Evolutionary conservation across 2,888 invertebrate species (phyloP), one percentile per base, ranked within the genome.

Genomic region (Macrosiphum euphorbiae): DNA sequence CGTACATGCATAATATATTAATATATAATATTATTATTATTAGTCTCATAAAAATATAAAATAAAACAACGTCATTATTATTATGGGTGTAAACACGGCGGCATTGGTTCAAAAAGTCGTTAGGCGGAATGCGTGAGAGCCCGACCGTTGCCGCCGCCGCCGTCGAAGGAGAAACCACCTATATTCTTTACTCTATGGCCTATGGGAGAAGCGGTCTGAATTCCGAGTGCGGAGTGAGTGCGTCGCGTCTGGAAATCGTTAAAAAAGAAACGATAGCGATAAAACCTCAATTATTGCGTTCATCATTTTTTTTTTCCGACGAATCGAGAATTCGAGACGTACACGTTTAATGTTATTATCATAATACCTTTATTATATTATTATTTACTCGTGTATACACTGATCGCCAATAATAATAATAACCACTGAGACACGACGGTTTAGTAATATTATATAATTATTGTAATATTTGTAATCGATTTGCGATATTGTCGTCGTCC

Each of bases 81-180:
- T 35, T 35, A 78, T 78, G 8, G 78, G 78, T 35, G 78, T 78
- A 78, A 35, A 78, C 55, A 26, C 24, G 24, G 55, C 67, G 35
- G 35, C 35, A 78, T 20, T 24, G 78, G 7, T 35, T 78, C 8
- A 35, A 78, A n/a, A 67, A 35, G 78, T 78, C 78, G 35, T 78
- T 78, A 8, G 78, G 78, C 78, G 78, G 78, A 78, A 78, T 35
- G 78, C 78, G 78, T 78, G 78, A 78, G 78, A 78, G 78, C 35
- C 78, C 78, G 78, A 78, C 35, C 35, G 35, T 20, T 20, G 20
- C n/a, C n/a, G 44, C 78, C 35, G 35, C 35, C 35, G 20, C 78
- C 7, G 35, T 2, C 35, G 78, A 20, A 55, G 16, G 55, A 55
- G 55, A 55, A 55, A 55, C 20, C 47, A 20, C 20, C 47, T 10